Percentiles rank a stretch among this genome's conserved stretches.
These are phyloP conservation scores for Manduca sexta DNA, from an alignment of 1,140 invertebrate species.

Conservation along the genomic window DNA sequence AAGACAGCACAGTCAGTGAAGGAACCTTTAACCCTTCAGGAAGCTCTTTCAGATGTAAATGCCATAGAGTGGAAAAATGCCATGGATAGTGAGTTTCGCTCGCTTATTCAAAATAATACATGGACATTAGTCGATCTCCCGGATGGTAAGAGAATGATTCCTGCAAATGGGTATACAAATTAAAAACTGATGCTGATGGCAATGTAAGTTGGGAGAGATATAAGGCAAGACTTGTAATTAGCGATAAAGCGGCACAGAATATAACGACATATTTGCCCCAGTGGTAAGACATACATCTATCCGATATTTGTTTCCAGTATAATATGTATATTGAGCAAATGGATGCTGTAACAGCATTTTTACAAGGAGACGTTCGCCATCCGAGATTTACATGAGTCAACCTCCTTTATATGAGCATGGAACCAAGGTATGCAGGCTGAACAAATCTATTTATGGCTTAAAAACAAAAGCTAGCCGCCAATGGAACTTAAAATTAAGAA, in stretches of 20 bases:
- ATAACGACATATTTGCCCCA: conserved; percentile 13
- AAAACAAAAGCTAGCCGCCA: conserved; percentile 4
- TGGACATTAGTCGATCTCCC: conserved; percentile 18
- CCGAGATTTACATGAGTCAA: conserved; percentile 43
- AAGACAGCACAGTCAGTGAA: conserved; percentile 5
- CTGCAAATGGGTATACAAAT: conserved; percentile 25
- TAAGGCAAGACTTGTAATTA: conserved; percentile 13
- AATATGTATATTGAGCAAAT: conserved; percentile 17
- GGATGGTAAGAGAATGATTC: conserved; percentile 9
- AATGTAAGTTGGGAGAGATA: conserved; percentile 18
- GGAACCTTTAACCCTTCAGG: conserved; percentile 15
- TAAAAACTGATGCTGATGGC: conserved; percentile 9
- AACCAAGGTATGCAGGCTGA: conserved; percentile 33
- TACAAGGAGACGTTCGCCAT: conserved; percentile 37
- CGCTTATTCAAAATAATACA: conserved; percentile 21
- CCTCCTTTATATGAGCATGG: conserved; percentile 39
- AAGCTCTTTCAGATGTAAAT: conserved; percentile 16
- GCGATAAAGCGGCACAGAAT: conserved; percentile 13
- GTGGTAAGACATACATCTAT: conserved; percentile 14
- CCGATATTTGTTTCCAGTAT: conserved; percentile 5
- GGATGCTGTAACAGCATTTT: conserved; percentile 48
- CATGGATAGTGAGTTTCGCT: conserved; percentile 17
- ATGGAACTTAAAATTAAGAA: too few relatives aligned
- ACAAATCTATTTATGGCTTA: conserved; percentile 43
- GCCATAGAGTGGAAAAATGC: conserved; percentile 18